Conservation (phyloP, 1,140 invertebrate species). For the Diabrotica virgifera region DNA sequence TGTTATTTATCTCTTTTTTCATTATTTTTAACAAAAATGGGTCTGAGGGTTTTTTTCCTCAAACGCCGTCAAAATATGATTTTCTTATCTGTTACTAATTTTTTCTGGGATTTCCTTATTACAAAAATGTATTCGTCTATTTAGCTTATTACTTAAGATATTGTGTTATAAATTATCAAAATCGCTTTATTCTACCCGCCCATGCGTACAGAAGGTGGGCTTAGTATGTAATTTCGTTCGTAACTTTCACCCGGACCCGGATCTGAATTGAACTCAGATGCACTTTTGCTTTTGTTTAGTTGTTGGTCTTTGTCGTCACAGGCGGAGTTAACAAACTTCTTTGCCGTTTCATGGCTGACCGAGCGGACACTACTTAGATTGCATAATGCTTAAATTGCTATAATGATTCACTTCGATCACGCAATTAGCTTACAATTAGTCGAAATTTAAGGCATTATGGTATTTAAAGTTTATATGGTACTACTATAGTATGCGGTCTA, state of each 20-base stretch:
- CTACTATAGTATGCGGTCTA: too few relatives aligned
- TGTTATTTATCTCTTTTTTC: too few relatives aligned
- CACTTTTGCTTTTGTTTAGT: neutral
- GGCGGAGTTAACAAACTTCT: neutral
- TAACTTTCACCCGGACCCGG: neutral
- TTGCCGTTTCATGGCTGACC: neutral
- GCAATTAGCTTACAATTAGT: neutral
- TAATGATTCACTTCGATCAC: neutral
- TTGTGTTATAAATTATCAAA: too few relatives aligned
- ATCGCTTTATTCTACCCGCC: neutral
- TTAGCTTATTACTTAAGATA: too few relatives aligned
- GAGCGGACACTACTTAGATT: neutral
- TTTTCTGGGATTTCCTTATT: too few relatives aligned
- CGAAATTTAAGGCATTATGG: too few relatives aligned
- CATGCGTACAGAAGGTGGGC: neutral
- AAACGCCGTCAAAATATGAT: too few relatives aligned
- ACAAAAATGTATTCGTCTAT: too few relatives aligned
- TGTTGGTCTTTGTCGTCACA: neutral
- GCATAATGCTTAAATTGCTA: neutral
- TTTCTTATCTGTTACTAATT: too few relatives aligned
- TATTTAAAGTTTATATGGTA: too few relatives aligned
- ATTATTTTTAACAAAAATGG: too few relatives aligned
- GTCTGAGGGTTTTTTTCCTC: too few relatives aligned
- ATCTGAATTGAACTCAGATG: constrained; percentile 2
- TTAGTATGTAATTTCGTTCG: neutral